Evolutionary conservation across 2,113 vertebrate species (phyloP).

Genomic region (Prochilodus magdalenae): DNA sequence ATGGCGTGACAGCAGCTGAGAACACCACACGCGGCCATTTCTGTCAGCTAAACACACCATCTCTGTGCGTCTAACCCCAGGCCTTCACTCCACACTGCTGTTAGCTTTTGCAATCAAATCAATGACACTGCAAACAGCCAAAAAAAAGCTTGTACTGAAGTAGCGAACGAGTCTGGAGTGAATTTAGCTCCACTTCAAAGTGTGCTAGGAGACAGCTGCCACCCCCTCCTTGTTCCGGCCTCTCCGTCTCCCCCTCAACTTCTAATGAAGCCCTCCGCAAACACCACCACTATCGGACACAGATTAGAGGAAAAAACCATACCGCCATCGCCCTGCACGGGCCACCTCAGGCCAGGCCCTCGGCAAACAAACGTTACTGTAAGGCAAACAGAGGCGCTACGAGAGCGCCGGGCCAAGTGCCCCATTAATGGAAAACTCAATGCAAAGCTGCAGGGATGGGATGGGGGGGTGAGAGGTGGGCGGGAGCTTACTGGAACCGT

Average conservation of each 20-base stretch:
- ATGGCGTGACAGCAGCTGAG: constrained; percentile 69
- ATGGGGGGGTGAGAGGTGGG: constrained; percentile 14
- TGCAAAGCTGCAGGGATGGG: constrained; percentile 38
- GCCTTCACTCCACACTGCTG: background rate
- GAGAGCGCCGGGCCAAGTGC: constrained; percentile 20
- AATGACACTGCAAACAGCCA: background rate
- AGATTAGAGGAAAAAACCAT: constrained; percentile 48
- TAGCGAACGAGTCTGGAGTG: background rate
- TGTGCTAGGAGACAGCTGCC: constrained; percentile 3
- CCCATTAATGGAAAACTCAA: constrained; percentile 45
- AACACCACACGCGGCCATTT: constrained; percentile 7
- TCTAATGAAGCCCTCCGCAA: constrained; percentile 42
- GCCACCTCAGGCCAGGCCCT: constrained; percentile 34
- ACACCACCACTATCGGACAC: constrained; percentile 24
- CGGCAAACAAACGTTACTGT: constrained; percentile 48
- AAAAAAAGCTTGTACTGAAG: background rate
- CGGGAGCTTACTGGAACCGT: constrained; percentile 44
- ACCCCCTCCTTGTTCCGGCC: background rate
- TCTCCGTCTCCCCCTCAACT: background rate
- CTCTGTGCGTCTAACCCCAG: too few species aligned
- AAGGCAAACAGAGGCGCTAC: constrained; percentile 50
- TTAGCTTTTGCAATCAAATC: background rate
- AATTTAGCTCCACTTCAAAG: constrained; percentile 4
- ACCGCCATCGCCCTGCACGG: background rate
- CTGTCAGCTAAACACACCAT: constrained; percentile 3